Conservation (phyloP, 1,140 invertebrate genomes). For the Asbolus verrucosus region DNA sequence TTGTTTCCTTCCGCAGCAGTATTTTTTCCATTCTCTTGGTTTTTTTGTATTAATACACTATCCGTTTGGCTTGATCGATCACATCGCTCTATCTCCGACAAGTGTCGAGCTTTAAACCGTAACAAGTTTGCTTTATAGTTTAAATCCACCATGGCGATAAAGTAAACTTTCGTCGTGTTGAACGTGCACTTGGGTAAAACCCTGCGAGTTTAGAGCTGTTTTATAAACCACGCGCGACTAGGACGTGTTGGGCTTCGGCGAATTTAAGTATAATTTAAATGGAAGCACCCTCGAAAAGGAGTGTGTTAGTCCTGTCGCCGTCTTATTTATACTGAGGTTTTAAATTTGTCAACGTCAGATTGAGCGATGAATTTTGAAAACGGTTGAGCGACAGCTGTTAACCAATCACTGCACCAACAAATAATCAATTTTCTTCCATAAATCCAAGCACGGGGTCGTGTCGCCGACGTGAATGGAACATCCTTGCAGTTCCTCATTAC, state of each 20-base stretch:
- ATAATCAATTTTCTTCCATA: constrained; percentile 38
- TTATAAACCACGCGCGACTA: not conserved
- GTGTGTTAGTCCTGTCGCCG: constrained; percentile 17
- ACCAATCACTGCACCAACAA: constrained; percentile 22
- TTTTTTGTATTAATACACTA: too few species aligned
- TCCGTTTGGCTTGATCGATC: constrained; percentile 15
- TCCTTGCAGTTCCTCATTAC: too few species aligned
- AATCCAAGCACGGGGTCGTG: not conserved
- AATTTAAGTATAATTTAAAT: constrained; percentile 23
- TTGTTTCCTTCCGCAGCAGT: not conserved
- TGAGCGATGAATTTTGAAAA: constrained; percentile 20
- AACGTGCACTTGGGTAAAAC: too few species aligned
- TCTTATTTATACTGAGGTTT: constrained; percentile 7
- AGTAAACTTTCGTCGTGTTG: constrained; percentile 1
- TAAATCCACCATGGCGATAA: constrained; percentile 5
- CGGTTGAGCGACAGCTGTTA: constrained; percentile 19
- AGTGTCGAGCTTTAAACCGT: constrained; percentile 3
- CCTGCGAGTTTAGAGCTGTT: too few species aligned
- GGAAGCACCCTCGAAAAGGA: constrained; percentile 1
- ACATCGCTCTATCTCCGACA: not conserved
- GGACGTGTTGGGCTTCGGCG: not conserved
- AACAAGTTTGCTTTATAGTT: constrained; percentile 3
- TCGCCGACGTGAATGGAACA: not conserved
- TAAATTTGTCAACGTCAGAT: constrained; percentile 29
- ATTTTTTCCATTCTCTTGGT: too few species aligned